Base-by-base conservation (phyloP, 2,888 invertebrate species). In the Halictus ligatus region DNA sequence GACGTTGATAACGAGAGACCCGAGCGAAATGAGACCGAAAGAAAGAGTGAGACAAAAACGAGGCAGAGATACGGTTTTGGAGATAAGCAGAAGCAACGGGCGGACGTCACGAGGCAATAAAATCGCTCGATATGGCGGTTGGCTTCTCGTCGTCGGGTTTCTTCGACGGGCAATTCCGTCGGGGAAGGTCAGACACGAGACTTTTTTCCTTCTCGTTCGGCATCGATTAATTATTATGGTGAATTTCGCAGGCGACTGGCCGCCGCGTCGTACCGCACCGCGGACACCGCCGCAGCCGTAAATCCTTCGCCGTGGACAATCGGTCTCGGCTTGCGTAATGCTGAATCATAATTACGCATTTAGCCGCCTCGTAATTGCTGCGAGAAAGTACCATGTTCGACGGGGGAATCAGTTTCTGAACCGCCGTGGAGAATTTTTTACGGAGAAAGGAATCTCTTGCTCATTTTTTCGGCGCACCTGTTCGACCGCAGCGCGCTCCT, bases 1-100 rank as follows among this genome's bases (percentile, higher is more conserved):
- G 29, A 10, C 50, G 60, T 64, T 84, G 88, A 89, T 88, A 89
- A 88, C 75, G 72, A 35, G 71, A 35, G 60, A 29, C 67, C 35
- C 67, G 8, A 35, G 50, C 13, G 10, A 25, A 40, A 58, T 40
- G 54, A 50, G 73, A 67, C 18, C 0, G 13, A 29, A 15, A 67
- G 35, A 67, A 35, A 35, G 1, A 18, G 67, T 29, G 64, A 48
- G 18, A 25, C 8, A 12, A 71, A 15, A 43, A 69, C 77, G 3
- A 54, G 67, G 21, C 29, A n/a, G 21, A 76, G 60, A 74, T 77
- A 75, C 71, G 60, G n/a, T 79, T 48, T n/a, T 8, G 13, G 40
- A 73, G 85, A 85, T 85, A 84, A 69, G 79, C 35, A 73, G 25
- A 84, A 71, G 58, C 69, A 64, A 78, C 60, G 43, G 71, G 46